Conservation (phyloP, 1,140 invertebrate genomes). For the Saccostrea cuccullata region DNA sequence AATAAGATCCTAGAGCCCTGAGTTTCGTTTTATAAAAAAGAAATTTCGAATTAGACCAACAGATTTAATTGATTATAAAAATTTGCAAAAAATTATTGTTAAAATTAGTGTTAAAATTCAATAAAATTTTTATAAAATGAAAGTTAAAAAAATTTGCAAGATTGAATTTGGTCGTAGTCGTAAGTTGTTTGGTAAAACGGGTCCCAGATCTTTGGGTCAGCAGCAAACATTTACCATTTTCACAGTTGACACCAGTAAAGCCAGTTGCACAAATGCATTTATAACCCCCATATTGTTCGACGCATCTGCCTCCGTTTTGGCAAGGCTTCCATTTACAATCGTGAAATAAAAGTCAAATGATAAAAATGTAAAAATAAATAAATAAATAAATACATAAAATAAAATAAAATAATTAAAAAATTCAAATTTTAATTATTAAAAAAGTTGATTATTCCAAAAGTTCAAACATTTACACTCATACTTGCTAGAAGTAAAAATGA, state of each 20-base stretch:
- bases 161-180: too few relatives aligned
- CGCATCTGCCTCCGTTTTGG: not conserved
- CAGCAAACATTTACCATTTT: not conserved
- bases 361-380: too few relatives aligned
- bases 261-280: not conserved
- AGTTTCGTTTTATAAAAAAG: not conserved
- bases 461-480: not conserved
- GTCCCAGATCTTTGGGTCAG: too few relatives aligned
- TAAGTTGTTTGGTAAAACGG: too few relatives aligned
- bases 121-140: too few relatives aligned
- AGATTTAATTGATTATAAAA: too few relatives aligned
- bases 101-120: too few relatives aligned
- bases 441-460: not conserved
- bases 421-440: too few relatives aligned
- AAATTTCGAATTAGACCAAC: not conserved
- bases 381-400: not conserved
- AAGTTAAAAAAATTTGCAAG: too few relatives aligned
- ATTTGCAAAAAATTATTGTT: too few relatives aligned
- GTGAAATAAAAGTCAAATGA: not conserved
- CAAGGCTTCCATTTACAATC: conserved; percentile 1
- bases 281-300: not conserved
- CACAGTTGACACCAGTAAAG: not conserved
- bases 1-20: too few relatives aligned
- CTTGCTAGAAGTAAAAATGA: not conserved
- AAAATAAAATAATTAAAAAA: too few relatives aligned